phyloP scores from a whole-genome alignment of 2,113 vertebrate genomes.

The Maccullochella peelii region DNA sequence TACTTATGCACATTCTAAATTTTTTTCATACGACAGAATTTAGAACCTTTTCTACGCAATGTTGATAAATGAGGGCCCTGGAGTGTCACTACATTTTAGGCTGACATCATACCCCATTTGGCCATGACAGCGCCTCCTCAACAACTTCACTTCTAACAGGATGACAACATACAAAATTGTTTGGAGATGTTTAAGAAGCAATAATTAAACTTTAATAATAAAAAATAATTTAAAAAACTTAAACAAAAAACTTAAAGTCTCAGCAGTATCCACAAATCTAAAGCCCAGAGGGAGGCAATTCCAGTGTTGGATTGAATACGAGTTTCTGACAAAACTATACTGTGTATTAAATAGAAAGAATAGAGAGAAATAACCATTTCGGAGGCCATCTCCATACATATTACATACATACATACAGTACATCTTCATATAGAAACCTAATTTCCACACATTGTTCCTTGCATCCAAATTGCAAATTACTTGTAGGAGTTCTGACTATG shows the following conservation, averaged over 20 bases:
- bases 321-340: background rate
- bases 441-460: background rate
- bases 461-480: background rate
- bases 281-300: constrained; percentile 6
- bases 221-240: background rate
- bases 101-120: background rate
- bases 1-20: too few species aligned
- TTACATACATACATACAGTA: background rate
- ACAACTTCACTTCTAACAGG: background rate
- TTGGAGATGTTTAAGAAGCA: background rate
- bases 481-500: background rate
- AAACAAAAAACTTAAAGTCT: constrained; percentile 8
- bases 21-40: too few species aligned
- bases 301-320: background rate
- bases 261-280: background rate
- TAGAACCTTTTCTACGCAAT: too few species aligned
- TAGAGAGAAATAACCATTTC: background rate
- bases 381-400: background rate
- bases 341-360: background rate
- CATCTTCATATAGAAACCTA: background rate
- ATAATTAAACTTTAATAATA: background rate
- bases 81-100: background rate
- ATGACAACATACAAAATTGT: background rate
- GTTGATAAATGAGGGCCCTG: too few species aligned
- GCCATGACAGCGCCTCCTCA: background rate